Base-by-base conservation (phyloP, 2,113 vertebrate genomes). In the Gymnocephalus cernua region DNA sequence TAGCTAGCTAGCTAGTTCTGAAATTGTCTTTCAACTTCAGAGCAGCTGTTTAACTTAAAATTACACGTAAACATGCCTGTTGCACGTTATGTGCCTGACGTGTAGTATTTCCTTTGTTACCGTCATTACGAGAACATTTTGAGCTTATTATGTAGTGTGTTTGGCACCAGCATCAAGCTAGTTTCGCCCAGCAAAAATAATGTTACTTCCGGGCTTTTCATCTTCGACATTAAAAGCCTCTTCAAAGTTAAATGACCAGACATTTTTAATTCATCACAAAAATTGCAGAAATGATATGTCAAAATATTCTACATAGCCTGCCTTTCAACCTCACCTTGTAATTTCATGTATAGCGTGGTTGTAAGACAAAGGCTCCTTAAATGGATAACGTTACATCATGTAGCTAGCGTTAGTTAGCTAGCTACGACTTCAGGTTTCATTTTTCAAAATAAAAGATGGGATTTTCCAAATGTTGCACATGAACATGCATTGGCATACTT, bases 171-270 rank as follows among this genome's bases (percentile, higher is more conserved):
- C n/a, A 54, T 59, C 10, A 51, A 38, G 77, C 44, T 74, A n/a
- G 0, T 7, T 23, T 41, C 0, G 10, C n/a, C 6, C 6, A 65
- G 18, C 1, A 11, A 47, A 25, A 59, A 25, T 0, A 9, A 1
- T 6, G 0, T 1, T 0, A 78, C 75, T 79, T 82, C 79, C 75
- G 74, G 74, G 66, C 3, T 3, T 35, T 1, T 16, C 1, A 12
- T 25, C n/a, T 8, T 54, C 59, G 1, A 70, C 1, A 82, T 72
- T 80, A 71, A 84, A 74, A 84, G 58, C n/a, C 6, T 16, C 1
- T 67, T 48, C 2, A n/a, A 32, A 62, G 7, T 29, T 21, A 32
- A 53, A 45, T 21, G 0, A 50, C 2, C 5, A 58, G 15, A 12
- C 2, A 1, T 6, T 2, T 47, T 23, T 0, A 16, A 50, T 32